Evolutionary conservation across 2,113 vertebrate genomes (phyloP).

Genomic region (Clupea harengus): DNA sequence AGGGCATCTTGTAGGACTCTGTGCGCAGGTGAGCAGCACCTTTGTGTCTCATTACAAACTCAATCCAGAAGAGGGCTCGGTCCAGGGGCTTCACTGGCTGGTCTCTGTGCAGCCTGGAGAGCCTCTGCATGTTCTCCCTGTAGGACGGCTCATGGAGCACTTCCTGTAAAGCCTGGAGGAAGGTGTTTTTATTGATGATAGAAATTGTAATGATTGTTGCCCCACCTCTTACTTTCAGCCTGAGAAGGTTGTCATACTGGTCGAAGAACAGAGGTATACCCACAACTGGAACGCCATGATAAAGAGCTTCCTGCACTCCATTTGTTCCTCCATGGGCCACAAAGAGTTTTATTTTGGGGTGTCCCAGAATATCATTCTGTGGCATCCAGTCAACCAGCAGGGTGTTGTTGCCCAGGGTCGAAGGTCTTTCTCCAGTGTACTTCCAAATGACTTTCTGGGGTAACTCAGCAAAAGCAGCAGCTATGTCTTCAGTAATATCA

Average conservation of each 20-base stretch:
- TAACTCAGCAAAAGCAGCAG: slow-evolving; percentile 60
- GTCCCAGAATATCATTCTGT: slow-evolving; percentile 70
- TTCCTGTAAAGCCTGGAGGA: slow-evolving; percentile 49
- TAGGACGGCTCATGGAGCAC: slow-evolving; percentile 52
- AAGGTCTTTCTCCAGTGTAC: slow-evolving; percentile 52
- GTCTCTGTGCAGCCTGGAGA: slow-evolving; percentile 67
- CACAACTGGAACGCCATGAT: slow-evolving; percentile 63
- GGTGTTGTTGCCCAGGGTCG: slow-evolving; percentile 67
- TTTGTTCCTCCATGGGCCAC: slow-evolving; percentile 52
- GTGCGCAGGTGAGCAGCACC: slow-evolving; percentile 64
- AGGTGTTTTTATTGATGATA: slow-evolving; percentile 47
- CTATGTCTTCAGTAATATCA: slow-evolving; percentile 55
- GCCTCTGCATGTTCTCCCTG: slow-evolving; percentile 55
- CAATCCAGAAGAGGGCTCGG: slow-evolving; percentile 64
- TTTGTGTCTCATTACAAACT: slow-evolving; percentile 68
- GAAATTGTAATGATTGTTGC: slow-evolving; percentile 51
- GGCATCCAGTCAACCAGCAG: slow-evolving; percentile 66
- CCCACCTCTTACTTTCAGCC: slow-evolving; percentile 57
- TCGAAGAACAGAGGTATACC: slow-evolving; percentile 68
- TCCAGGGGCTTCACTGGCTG: slow-evolving; percentile 54
- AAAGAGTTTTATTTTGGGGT: slow-evolving; percentile 54
- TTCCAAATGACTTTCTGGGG: slow-evolving; percentile 72
- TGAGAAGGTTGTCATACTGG: slow-evolving; percentile 64
- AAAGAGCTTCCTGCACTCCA: slow-evolving; percentile 66
- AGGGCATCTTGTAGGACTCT: slow-evolving; percentile 60